Base-by-base conservation (phyloP, 1,140 invertebrate species). In the Tribolium madens region DNA sequence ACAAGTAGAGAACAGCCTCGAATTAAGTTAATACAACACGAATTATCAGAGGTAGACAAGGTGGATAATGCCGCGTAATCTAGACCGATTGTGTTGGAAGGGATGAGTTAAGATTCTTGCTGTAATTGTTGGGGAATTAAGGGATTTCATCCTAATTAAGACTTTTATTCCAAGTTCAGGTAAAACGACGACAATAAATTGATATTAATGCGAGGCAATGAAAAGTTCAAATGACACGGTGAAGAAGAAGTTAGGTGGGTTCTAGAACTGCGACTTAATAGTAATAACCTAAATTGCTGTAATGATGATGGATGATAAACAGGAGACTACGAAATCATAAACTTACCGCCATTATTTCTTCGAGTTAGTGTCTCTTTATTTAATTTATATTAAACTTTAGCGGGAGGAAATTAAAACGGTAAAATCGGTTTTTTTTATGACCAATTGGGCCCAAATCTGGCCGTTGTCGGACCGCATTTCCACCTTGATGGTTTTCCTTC, bases 21-120 rank as follows among this genome's bases (percentile, higher is more conserved):
- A 79, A 79, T 79, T 79, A 79, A 76, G 17, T 78, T 76, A 78
- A 78, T 73, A 57, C 70, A 72, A 47, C 36, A 64, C 57, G 73
- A 73, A 76, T 76, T 77, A 77, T 77, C 64, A 76, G 73, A 75
- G 77, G 77, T 78, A 78, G 74, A 78, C 77, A 78, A 78, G 77
- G 77, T 78, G 77, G 73, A 78, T 78, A 72, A 78, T 76, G 48
- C 50, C 48, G 57, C 69, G 17, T 75, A 77, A 77, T 77, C 76
- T 74, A 70, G 52, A 74, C 50, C 60, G 71, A 77, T 77, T 76
- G 68, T 75, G 52, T 5, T 26, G 21, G 33, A 70, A 21, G 14
- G 53, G 53, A 60, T 60, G 26, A 60, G 53, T 60, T 60, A 60
- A 60, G 53, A 60, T 60, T 60, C 21, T 26, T 26, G 21, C 1